phyloP scores from a whole-genome alignment of 2,113 vertebrate species.

The Electrona antarctica region DNA sequence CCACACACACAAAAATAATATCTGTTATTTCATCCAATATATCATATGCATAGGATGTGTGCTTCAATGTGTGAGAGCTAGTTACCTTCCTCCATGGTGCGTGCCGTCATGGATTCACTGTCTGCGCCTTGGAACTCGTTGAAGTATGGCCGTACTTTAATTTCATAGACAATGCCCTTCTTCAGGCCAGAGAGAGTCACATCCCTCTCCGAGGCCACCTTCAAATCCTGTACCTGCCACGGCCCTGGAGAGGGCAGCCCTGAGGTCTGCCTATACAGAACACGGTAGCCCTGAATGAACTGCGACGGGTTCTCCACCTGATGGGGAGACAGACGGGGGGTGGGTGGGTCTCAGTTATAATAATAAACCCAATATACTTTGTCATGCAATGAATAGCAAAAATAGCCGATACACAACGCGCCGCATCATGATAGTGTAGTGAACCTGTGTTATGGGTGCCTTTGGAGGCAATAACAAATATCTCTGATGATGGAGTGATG shows the following conservation, averaged over 20 bases:
- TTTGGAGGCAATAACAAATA: too few relatives aligned
- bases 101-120: constrained; percentile 93
- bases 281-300: constrained; percentile 94
- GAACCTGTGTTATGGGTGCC: too few relatives aligned
- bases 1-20: constrained; percentile 26
- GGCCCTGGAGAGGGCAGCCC: constrained; percentile 83
- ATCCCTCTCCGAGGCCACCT: constrained; percentile 88
- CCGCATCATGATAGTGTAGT: too few relatives aligned
- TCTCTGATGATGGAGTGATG: too few relatives aligned
- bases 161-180: constrained; percentile 92
- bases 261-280: constrained; percentile 90
- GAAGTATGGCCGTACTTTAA: constrained; percentile 95
- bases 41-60: constrained; percentile 25
- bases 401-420: too few relatives aligned
- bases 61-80: constrained; percentile 12
- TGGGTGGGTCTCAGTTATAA: not conserved
- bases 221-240: constrained; percentile 90
- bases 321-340: constrained; percentile 10
- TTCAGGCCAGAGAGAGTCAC: constrained; percentile 85
- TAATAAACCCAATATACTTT: too few relatives aligned
- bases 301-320: constrained; percentile 95
- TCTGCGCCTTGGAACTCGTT: constrained; percentile 97
- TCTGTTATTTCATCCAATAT: constrained; percentile 15
- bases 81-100: constrained; percentile 93
- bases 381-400: too few relatives aligned